A percentile compares a stretch with the other conserved stretches of the same genome.
phyloP scores from a whole-genome alignment of 30 jellyfish, hydroid and myxozoan species.

The Mastigias papua region DNA sequence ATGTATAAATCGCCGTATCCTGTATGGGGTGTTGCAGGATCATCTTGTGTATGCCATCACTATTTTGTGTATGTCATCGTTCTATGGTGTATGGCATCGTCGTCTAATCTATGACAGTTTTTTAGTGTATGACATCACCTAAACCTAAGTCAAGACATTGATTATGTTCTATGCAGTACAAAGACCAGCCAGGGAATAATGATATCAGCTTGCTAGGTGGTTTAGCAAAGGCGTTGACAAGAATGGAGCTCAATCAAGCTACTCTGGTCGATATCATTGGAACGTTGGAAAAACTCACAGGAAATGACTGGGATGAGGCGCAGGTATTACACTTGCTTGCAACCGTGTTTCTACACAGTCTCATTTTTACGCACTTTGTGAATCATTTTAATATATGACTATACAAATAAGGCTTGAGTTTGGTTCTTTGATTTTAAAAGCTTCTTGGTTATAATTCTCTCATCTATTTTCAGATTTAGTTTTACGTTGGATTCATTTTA shows the following conservation, averaged over 20 bases:
- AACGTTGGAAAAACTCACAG: constrained; percentile 57
- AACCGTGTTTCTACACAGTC: neutral
- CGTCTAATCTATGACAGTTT: neutral
- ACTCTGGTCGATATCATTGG: constrained; percentile 71
- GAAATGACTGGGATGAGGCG: constrained; percentile 88
- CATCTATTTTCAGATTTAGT: too few relatives aligned
- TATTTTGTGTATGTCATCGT: too few relatives aligned
- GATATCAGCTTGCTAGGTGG: constrained; percentile 80
- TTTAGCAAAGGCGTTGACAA: constrained; percentile 79
- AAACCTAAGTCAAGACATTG: too few relatives aligned
- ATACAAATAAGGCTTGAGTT: too few relatives aligned
- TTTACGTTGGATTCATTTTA: too few relatives aligned
- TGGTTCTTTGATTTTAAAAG: too few relatives aligned
- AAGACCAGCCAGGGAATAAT: constrained; percentile 53
- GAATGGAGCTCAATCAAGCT: constrained; percentile 81
- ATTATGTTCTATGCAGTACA: constrained; percentile 68
- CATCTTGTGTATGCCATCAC: too few relatives aligned
- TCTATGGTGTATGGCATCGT: neutral
- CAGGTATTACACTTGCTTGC: constrained; percentile 55
- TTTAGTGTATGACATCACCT: neutral
- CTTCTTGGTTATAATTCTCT: too few relatives aligned
- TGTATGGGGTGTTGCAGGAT: too few relatives aligned
- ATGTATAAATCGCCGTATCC: too few relatives aligned
- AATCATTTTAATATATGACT: too few relatives aligned
- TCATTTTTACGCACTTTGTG: neutral